Base-by-base conservation (phyloP, 2,888 invertebrate genomes). In the Drosophila mulleri region DNA sequence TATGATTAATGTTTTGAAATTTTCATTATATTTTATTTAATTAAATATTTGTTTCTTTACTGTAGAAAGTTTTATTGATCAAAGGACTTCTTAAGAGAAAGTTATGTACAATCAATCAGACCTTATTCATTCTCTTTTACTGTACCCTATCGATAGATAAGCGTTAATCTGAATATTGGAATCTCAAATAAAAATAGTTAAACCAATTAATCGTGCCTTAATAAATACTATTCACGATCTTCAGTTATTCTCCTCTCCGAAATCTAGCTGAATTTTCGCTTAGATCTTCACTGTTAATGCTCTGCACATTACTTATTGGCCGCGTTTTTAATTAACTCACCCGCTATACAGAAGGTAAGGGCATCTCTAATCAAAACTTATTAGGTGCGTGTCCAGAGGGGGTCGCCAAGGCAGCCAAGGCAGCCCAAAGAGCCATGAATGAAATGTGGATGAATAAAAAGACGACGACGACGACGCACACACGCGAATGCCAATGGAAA, bases 321-420 rank as follows among this genome's bases (percentile, higher is more conserved):
- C 52, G 37, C 4, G 45, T 77, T 76, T 84, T 82, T 82, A 76
- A 88, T 79, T 85, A 88, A 77, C 64, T 75, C 79, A 44, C 59
- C 71, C 69, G 60, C 75, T 23, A 26, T 37, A 26, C 26, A 52
- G 41, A 41, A 41, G 11, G 9, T 66, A 18, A 12, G 12, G 7
- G 20, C 32, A n/a, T 44, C 67, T 78, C 77, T 80, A 77, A 86
- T 88, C 81, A 68, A 78, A 78, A 79, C 74, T 70, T 85, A 79
- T 85, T 88, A 67, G 82, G 88, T 88, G 85, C 88, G 85, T 85
- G 88, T 81, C 66, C 64, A 63, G 50, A 3, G 26, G 59, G 59
- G 16, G 50, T 66, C 58, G 72, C 78, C 67, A 42, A 41, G 44
- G 53, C 26, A 50, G 52, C 45, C 67, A 42, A 52, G 11, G 16